Conservation (phyloP, 2,797 vertebrate genomes). For the Myotis myotis region DNA sequence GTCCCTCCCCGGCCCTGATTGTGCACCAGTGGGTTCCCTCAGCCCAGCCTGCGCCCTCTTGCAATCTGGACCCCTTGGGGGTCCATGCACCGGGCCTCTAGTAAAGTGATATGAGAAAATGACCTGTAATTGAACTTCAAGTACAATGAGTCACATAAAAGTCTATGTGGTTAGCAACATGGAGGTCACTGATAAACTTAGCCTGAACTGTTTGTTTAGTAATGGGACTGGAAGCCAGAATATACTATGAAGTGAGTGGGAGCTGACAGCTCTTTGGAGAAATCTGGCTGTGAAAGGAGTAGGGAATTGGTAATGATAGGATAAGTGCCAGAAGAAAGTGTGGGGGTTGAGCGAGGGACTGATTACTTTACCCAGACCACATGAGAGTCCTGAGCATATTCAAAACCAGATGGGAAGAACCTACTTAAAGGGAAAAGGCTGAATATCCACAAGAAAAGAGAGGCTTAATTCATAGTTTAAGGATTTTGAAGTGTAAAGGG, state of each 20-base stretch:
- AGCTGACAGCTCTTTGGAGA: not conserved
- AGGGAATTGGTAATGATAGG: not conserved
- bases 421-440: not conserved
- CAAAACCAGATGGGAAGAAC: slow-evolving; percentile 17
- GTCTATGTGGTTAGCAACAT: not conserved
- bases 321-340: not conserved
- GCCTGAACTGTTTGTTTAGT: not conserved
- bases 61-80: too few relatives aligned
- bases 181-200: not conserved
- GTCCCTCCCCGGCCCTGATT: too few relatives aligned
- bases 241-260: not conserved
- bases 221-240: not conserved
- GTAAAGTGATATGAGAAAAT: not conserved
- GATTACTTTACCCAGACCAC: not conserved
- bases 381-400: not conserved
- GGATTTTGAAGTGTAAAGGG: not conserved
- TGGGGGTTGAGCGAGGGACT: not conserved
- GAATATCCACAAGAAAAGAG: not conserved
- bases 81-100: too few relatives aligned
- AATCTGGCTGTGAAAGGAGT: not conserved
- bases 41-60: too few relatives aligned
- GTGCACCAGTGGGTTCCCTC: too few relatives aligned
- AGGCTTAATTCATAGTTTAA: not conserved
- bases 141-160: not conserved
- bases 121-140: not conserved